Base-by-base conservation (phyloP, 2,888 invertebrate genomes). In the Apoda limacodes region DNA sequence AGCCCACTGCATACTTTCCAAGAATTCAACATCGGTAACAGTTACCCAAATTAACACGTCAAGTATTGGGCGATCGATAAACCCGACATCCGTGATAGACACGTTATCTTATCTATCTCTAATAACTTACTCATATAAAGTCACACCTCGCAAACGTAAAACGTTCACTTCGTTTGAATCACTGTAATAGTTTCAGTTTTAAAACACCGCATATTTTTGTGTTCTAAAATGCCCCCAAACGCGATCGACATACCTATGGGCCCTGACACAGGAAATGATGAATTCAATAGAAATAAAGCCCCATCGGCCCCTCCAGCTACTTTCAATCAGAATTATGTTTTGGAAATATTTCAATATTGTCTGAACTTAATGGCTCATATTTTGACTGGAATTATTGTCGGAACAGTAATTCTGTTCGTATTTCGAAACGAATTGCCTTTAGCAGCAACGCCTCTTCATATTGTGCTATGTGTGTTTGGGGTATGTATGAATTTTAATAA, bases 391-490 rank as follows among this genome's bases (percentile, higher is more conserved):
- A 43, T 55, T 10, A 55, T 61, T 4, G 63, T 66, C 2, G 64
- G 62, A 12, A 37, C 58, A 4, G 31, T 37, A 2, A 7, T 69
- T 1, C 13, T 61, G 5, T 74, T 48, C 30, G 46, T 63, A 2
- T 55, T 69, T 5, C 52, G 56, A 32, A 35, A 35, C 39, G 63
- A 61, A 13, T 7, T 53, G 5, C 66, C 68, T 1, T 11, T 65
- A 4, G 45, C 47, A 28, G 37, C 56, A 1, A 68, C 63, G 5
- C 38, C 45, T 12, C 33, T 55, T 22, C 75, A 76, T 36, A 55
- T 74, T 13, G 35, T 65, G 3, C 40, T 75, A 25, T 75, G 75
- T 45, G 69, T 72, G 9, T 34, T 67, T 28, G 76, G 78, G 51
- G 78, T 78, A 43, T 70, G 76, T 63, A 27, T 26, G 5, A 13